Base-by-base conservation (phyloP, 2,113 vertebrate species). In the Brienomyrus brachyistius region DNA sequence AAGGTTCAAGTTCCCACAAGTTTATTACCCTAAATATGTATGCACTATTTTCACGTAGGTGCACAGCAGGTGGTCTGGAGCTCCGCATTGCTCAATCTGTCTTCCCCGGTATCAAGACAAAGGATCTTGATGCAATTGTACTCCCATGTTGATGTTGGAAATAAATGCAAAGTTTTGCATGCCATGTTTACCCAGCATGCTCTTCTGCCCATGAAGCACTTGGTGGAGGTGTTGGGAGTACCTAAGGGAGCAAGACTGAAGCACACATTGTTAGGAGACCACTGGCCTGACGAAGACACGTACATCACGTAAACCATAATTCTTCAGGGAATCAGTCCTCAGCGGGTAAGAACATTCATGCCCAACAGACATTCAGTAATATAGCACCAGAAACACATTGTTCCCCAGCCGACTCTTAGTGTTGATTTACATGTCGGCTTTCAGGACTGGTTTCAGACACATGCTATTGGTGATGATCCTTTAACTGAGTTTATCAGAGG, bases 151-250 rank as follows among this genome's bases (percentile, higher is more conserved):
- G 15, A 80, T 77, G 70, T 50, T 80, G 70, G 88, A 27, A 54
- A 80, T 43, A 47, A 51, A 35, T 13, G 48, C 50, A 47, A 31
- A 35, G 74, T 83, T 43, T 83, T 54, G 17, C 35, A n/a, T 56
- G 6, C 3, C 5, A 7, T 82, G 74, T 89, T 89, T 89, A 56
- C 74, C 88, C 88, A 89, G 50, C 70, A 89, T 82, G 88, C 88
- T 89, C 74, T 83, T 35, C 88, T n/a, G 74, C 88, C 48, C 74
- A 43, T 89, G 74, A 89, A 83, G 88, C 9, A 17, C 31, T 45
- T 77, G 31, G 48, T 9, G 43, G 23, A 50, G 56, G 88, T 74
- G 45, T 70, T 35, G 51, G 51, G 19, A 31, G 56, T 74, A 17
- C 3, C 0, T 88, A 47, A 21, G 47, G 27, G 88, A 77, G 21